phyloP scores from a whole-genome alignment of 2,888 invertebrate genomes.

The Syritta pipiens region DNA sequence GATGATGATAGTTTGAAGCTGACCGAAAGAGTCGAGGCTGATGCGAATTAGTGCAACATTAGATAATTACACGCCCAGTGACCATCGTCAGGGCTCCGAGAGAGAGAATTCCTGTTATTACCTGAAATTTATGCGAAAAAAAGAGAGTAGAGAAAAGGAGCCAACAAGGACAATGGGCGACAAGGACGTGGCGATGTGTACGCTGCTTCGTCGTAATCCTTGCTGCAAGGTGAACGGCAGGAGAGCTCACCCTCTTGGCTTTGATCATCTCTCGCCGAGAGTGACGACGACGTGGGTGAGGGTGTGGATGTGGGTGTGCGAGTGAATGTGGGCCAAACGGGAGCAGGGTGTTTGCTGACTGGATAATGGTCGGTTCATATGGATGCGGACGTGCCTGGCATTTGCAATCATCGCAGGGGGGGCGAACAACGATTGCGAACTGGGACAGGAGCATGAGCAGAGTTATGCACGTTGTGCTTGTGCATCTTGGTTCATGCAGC shows the following conservation, averaged over 20 bases:
- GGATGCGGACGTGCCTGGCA: slow-evolving; percentile 66
- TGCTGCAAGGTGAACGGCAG: slow-evolving; percentile 51
- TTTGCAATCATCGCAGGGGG: slow-evolving; percentile 59
- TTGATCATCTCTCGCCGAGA: slow-evolving; percentile 61
- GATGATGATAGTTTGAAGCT: slow-evolving; percentile 58
- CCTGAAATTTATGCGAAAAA: slow-evolving; percentile 68
- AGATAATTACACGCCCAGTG: slow-evolving; percentile 67
- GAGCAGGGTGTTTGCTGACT: slow-evolving; percentile 63
- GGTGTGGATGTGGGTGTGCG: neutral
- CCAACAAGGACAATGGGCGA: slow-evolving; percentile 58
- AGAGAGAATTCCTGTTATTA: slow-evolving; percentile 60
- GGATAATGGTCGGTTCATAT: slow-evolving; percentile 70
- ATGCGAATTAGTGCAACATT: slow-evolving; percentile 68
- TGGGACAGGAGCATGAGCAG: slow-evolving; percentile 44
- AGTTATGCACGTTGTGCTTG: slow-evolving; percentile 51
- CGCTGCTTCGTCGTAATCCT: slow-evolving; percentile 54
- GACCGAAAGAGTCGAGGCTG: slow-evolving; percentile 51
- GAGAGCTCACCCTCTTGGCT: slow-evolving; percentile 19
- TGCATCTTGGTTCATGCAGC: slow-evolving; percentile 28
- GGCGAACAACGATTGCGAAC: slow-evolving; percentile 59
- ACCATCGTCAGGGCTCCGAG: slow-evolving; percentile 37
- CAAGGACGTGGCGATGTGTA: slow-evolving; percentile 32
- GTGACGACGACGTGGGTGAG: no score
- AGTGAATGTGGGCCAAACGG: neutral
- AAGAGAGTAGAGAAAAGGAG: slow-evolving; percentile 43